Evolutionary conservation across 2,888 invertebrate species (phyloP).

Genomic region (Rhingia campestris): DNA sequence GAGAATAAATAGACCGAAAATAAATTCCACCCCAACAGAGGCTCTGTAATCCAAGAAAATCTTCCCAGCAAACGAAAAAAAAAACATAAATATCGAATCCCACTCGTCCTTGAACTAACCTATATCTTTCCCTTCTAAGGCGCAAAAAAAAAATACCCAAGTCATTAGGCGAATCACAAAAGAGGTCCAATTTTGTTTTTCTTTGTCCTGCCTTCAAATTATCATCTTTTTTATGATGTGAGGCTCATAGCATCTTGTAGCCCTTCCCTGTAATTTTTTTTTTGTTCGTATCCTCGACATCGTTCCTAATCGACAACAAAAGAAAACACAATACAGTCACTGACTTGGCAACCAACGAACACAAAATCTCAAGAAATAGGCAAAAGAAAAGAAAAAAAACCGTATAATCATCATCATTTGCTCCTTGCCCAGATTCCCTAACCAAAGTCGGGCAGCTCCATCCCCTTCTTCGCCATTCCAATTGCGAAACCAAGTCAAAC

Average conservation of each 20-base stretch:
- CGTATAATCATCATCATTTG: conserved; percentile 55
- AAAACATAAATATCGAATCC: neutral
- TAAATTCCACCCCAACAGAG: conserved; percentile 8
- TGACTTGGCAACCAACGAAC: conserved; percentile 65
- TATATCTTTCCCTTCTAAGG: conserved; percentile 4
- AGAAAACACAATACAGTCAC: conserved; percentile 61
- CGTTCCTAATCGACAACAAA: conserved; percentile 11
- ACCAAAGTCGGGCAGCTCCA: conserved; percentile 12
- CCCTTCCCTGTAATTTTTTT: conserved; percentile 16
- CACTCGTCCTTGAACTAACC: conserved; percentile 8
- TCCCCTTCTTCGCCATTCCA: neutral
- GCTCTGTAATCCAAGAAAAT: conserved; percentile 11
- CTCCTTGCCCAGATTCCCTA: conserved; percentile 10
- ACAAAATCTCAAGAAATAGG: conserved; percentile 25
- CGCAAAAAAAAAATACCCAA: conserved; percentile 25
- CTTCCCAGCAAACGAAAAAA: neutral
- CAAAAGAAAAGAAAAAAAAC: conserved; percentile 39
- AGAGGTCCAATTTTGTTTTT: neutral
- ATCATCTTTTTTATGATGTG: conserved; percentile 65
- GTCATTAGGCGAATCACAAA: conserved; percentile 46
- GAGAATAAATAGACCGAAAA: neutral
- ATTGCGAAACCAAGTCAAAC: conserved; percentile 65
- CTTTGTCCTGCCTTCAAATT: conserved; percentile 38
- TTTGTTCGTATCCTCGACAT: neutral
- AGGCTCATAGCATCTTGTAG: conserved; percentile 39